Percentiles rank a stretch among this genome's conserved stretches.
Evolutionary conservation across 2,113 vertebrate species (phyloP).

Genomic region (Rhinoderma darwinii): DNA sequence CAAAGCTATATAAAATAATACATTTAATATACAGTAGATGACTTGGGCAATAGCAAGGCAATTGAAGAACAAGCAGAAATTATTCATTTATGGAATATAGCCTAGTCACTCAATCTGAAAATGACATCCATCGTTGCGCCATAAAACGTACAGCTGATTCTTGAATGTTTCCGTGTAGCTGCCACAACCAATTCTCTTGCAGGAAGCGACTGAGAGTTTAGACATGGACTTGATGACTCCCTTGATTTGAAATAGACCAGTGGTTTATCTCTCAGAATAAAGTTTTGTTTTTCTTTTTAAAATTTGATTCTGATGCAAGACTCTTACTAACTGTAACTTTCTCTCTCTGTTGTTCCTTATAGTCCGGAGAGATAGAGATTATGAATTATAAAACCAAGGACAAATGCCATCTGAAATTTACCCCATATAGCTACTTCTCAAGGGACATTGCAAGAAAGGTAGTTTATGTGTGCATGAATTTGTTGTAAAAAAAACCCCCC

Average conservation of each 20-base stretch:
- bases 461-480: not conserved
- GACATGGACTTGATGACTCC: not conserved
- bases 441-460: conserved; percentile 95
- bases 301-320: not conserved
- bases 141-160: not conserved
- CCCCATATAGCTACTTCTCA: conserved; percentile 98
- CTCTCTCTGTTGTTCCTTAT: conserved; percentile 60
- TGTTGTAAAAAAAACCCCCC: no score
- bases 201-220: not conserved
- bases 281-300: not conserved
- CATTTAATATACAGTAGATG: not conserved
- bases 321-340: conserved; percentile 7
- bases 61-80: not conserved
- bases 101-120: not conserved
- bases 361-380: conserved; percentile 98
- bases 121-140: not conserved
- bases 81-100: not conserved
- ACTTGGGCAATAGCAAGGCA: not conserved
- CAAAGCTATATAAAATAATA: not conserved
- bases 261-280: not conserved
- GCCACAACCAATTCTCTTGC: not conserved
- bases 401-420: conserved; percentile 96
- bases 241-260: not conserved
- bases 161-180: not conserved
- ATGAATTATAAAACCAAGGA: conserved; percentile 95